Base-by-base conservation (phyloP, 2,113 vertebrate species). In the Clarias macrocephalus region DNA sequence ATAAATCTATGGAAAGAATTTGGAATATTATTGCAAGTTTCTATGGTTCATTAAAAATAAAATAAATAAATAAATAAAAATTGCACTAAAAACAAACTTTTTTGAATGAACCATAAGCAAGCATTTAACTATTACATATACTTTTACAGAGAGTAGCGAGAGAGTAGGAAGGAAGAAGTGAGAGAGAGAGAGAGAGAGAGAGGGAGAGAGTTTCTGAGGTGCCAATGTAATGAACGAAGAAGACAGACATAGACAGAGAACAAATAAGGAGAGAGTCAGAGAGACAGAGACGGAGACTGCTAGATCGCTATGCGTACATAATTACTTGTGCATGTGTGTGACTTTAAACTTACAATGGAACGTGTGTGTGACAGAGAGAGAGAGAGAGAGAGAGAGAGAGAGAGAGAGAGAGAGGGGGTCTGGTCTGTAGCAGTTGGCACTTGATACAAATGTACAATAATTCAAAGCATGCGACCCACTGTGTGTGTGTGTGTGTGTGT, bases 381-480 rank as follows among this genome's bases (percentile, higher is more conserved):
- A 54, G 63, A 89, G 80, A 83, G 60, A 79, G 81, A 89, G 90
- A 91, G 91, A 83, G 90, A 81, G 79, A 84, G 65, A 86, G 87
- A 72, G 82, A 87, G 79, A 72, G 70, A 54, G 19, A 25, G 33
- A 88, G 80, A 82, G 75, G 89, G 80, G 90, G 92, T 93, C 92
- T 94, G 93, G 91, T 83, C 83, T 91, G 90, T 91, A 91, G 92
- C 94, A 93, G 93, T 93, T 94, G 92, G 93, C 92, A 93, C 90
- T 90, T 88, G 91, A 92, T 91, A 19, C 92, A 94, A 94, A 94
- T 93, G 93, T 92, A 92, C 88, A 93, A 92, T 94, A 94, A 95
- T 95, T 94, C 91, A 94, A 95, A 94, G 94, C 93, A 94, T 95
- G 93, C 94, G 91, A 93, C 88, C 86, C 89, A 88, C 92, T 89